A percentile compares a stretch with the other conserved stretches of the same genome.
phyloP scores from a whole-genome alignment of 2,888 invertebrate genomes.

The Lagria hirta region DNA sequence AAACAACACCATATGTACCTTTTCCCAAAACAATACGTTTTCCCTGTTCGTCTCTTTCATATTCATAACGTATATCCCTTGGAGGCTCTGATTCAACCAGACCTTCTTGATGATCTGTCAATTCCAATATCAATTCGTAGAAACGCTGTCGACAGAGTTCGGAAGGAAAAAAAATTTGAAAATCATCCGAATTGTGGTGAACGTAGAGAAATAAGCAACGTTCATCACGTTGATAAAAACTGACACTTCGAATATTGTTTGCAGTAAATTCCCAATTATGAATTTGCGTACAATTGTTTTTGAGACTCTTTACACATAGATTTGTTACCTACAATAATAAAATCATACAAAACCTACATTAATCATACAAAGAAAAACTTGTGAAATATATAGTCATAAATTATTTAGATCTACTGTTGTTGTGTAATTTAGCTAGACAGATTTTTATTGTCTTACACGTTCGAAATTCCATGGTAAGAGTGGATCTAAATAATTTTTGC shows the following conservation, averaged over 20 bases:
- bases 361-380: constrained; percentile 1
- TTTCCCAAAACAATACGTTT: constrained; percentile 86
- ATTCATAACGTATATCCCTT: constrained; percentile 73
- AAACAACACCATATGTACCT: constrained; percentile 95
- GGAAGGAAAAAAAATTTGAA: constrained; percentile 97
- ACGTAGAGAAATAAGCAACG: constrained; percentile 96
- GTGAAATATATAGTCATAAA: background rate
- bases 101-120: constrained; percentile 85
- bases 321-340: constrained; percentile 62
- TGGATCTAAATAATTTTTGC: too few species aligned
- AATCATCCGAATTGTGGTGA: constrained; percentile 96
- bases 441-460: too few species aligned
- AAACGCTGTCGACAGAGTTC: constrained; percentile 80
- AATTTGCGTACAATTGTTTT: constrained; percentile 77
- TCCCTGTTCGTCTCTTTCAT: constrained; percentile 89
- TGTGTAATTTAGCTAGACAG: too few species aligned
- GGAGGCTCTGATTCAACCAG: constrained; percentile 47
- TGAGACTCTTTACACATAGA: constrained; percentile 77
- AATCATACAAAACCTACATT: too few species aligned
- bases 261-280: constrained; percentile 95
- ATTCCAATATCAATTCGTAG: constrained; percentile 80
- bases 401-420: background rate
- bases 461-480: too few species aligned
- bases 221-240: constrained; percentile 94
- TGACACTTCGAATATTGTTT: constrained; percentile 85